A percentile compares a stretch with the other conserved stretches of the same genome.
phyloP scores from a whole-genome alignment of 1,140 invertebrate genomes.

The Brachionus koreanus region DNA sequence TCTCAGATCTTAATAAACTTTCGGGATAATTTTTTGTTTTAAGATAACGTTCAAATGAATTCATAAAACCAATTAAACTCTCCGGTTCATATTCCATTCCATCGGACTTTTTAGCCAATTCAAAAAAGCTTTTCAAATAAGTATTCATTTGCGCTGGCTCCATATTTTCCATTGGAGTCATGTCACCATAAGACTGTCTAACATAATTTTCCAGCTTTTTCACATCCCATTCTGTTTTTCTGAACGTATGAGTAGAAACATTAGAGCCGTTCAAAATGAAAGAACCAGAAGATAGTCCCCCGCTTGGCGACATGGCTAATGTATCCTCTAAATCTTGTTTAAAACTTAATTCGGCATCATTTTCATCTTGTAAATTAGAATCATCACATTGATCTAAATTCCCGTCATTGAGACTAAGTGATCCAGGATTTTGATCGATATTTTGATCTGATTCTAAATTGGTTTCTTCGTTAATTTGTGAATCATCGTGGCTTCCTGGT shows the following conservation, averaged over 20 bases:
- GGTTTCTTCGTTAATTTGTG: not conserved
- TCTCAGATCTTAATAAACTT: slow-evolving; percentile 2
- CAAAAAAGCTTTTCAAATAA: slow-evolving; percentile 43
- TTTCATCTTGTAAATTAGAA: slow-evolving; percentile 26
- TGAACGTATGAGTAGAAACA: slow-evolving; percentile 34
- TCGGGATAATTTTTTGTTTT: slow-evolving; percentile 41
- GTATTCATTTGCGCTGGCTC: slow-evolving; percentile 16
- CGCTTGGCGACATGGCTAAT: not conserved
- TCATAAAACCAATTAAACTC: slow-evolving; percentile 33
- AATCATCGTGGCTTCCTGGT: not conserved
- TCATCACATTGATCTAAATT: slow-evolving; percentile 30
- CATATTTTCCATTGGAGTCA: slow-evolving; percentile 27
- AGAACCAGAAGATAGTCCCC: not conserved
- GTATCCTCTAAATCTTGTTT: slow-evolving; percentile 36
- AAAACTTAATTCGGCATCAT: not conserved
- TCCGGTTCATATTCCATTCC: slow-evolving; percentile 42
- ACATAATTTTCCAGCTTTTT: slow-evolving; percentile 23
- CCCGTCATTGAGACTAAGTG: not conserved
- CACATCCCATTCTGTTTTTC: slow-evolving; percentile 42
- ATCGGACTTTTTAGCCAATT: slow-evolving; percentile 16
- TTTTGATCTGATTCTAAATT: not conserved
- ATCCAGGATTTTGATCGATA: not conserved
- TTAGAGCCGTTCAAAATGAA: slow-evolving; percentile 11
- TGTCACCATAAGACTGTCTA: slow-evolving; percentile 4
- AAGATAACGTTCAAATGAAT: slow-evolving; percentile 38